phyloP scores from a whole-genome alignment of 2,888 invertebrate genomes.

The Leptinotarsa peninsularis region DNA sequence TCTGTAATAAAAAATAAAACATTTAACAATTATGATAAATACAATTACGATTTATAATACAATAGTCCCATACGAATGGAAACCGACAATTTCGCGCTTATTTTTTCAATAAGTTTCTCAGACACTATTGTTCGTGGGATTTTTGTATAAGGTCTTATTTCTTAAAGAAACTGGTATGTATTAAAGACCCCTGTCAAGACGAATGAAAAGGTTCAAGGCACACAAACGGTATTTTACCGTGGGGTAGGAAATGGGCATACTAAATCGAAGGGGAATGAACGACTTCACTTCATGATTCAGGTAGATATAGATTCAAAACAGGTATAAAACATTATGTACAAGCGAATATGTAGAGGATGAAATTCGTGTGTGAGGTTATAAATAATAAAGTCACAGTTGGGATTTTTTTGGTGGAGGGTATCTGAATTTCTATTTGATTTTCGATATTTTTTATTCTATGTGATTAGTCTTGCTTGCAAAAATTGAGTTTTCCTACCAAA shows the following conservation, averaged over 20 bases:
- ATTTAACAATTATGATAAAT: conserved; percentile 32
- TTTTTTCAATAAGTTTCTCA: conserved; percentile 54
- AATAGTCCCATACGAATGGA: conserved; percentile 19
- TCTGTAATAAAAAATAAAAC: conserved; percentile 55
- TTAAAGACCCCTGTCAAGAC: conserved; percentile 52
- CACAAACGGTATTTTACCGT: conserved; percentile 55
- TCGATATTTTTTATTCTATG: neutral
- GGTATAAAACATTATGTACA: conserved; percentile 50
- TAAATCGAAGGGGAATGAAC: conserved; percentile 44
- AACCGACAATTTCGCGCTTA: conserved; percentile 38
- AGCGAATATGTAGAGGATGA: conserved; percentile 19
- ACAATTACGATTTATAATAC: conserved; percentile 34
- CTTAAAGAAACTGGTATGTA: conserved; percentile 51
- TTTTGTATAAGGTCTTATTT: conserved; percentile 49
- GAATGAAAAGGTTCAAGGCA: conserved; percentile 52
- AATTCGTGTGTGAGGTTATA: conserved; percentile 23
- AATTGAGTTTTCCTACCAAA: too few relatives aligned
- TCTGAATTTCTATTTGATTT: neutral
- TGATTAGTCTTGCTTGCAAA: too few relatives aligned
- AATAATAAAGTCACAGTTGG: neutral
- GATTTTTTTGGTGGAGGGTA: neutral
- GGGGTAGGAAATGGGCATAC: conserved; percentile 54
- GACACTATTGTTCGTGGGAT: conserved; percentile 57
- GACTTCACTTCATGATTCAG: conserved; percentile 51
- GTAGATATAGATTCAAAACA: conserved; percentile 54